Percentiles rank a stretch among this genome's conserved stretches.
phyloP scores from a whole-genome alignment of 1,140 invertebrate species.

The Ips nitidus region DNA sequence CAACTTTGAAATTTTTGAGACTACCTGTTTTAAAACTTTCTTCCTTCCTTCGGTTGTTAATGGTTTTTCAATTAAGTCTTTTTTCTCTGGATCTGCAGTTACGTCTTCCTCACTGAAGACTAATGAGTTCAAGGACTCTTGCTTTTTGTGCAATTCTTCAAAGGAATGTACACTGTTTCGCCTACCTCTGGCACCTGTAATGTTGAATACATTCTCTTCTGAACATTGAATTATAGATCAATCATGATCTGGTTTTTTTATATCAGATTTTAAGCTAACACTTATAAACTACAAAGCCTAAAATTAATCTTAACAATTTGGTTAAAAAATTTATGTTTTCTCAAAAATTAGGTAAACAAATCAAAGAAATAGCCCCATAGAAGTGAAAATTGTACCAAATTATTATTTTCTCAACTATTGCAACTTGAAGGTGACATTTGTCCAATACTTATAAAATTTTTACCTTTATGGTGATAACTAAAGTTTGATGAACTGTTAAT shows the following conservation, averaged over 20 bases:
- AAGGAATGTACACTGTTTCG: slow-evolving; percentile 49
- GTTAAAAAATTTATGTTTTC: no score
- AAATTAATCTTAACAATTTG: no score
- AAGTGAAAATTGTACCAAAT: no score
- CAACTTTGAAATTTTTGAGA: slow-evolving; percentile 2
- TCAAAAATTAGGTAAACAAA: no score
- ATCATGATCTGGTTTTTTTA: neutral
- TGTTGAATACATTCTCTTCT: slow-evolving; percentile 30
- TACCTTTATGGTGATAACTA: slow-evolving; percentile 27
- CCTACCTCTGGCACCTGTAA: slow-evolving; percentile 46
- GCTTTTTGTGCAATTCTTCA: slow-evolving; percentile 36
- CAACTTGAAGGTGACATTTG: no score
- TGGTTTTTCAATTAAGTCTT: slow-evolving; percentile 20
- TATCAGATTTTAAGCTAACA: neutral
- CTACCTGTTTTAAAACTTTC: slow-evolving; percentile 53
- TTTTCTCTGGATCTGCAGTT: slow-evolving; percentile 31
- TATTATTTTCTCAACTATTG: no score
- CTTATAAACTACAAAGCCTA: no score
- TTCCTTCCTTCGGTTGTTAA: slow-evolving; percentile 57
- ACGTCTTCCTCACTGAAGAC: slow-evolving; percentile 39
- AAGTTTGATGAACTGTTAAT: slow-evolving; percentile 43
- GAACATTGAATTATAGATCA: neutral
- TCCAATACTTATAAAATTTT: neutral
- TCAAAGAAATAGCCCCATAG: no score
- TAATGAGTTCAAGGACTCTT: slow-evolving; percentile 34